Evolutionary conservation across 2,888 invertebrate genomes (phyloP), one percentile per base, ranked within the genome.

Genomic region (Macrosiphum euphorbiae): DNA sequence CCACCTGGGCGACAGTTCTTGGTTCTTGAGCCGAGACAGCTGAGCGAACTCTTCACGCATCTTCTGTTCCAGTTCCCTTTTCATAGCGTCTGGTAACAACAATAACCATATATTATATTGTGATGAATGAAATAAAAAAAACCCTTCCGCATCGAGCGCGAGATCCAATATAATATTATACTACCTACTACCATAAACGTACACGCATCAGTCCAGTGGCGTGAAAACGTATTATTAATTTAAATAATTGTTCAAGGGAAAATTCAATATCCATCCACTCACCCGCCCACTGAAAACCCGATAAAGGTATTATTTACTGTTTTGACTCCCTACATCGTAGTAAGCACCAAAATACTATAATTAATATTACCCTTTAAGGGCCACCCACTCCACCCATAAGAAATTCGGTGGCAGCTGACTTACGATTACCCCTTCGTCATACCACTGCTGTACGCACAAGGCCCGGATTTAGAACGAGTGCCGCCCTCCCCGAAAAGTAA

Each of bases 1-100:
- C 98, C 98, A 98, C 95, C 97, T 97, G 84, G 91, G 94, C 90
- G 94, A 67, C 52, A 94, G 35, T 28, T 94, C 94, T 78, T 92
- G 88, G 44, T 92, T 94, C 55, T 94, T 94, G 41, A 92, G 94
- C 41, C 91, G 92, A 5, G 94, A 91, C 86, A 89, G 86, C 87
- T 84, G 94, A 41, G 85, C 94, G 58, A 94, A 94, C 7, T 94
- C 94, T 44, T 94, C 94, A 1, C 90, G 90, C 94, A 94, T 94
- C n/a, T 87, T 85, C 58, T 89, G 93, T 35, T 93, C 93, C 41
- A 89, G 84, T 24, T 94, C 94, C 13, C 90, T 85, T 20, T 94
- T 94, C 94, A 94, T 94, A 35, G 94, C 90, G n/a, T 94, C 94
- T 94, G 58, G 13, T 85, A 41, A n/a, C 35, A 58, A 44, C 26